Base-by-base conservation (phyloP, 1,140 invertebrate species). In the Drosophila subobscura region DNA sequence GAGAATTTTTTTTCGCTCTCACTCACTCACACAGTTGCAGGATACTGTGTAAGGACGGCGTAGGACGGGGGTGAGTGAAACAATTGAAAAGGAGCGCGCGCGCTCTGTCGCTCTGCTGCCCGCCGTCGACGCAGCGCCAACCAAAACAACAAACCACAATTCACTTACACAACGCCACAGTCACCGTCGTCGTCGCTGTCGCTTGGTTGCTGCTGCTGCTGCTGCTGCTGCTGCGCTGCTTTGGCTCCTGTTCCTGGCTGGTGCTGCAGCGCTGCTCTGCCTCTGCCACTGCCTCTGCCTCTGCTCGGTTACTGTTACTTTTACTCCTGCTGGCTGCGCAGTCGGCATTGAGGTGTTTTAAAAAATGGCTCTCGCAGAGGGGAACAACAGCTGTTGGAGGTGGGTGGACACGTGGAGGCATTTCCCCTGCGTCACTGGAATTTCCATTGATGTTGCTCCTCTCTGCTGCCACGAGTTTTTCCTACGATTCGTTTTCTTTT, bases 61-160 rank as follows among this genome's bases (percentile, higher is more conserved):
- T 16, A 42, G 40, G 27, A 29, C 5, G 45, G 67, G 27, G 16
- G 42, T 10, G 22, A n/a, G n/a, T 37, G 55, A 12, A 37, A 37
- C 33, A 37, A 37, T 37, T 37, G 33, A 37, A 37, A 37, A 37
- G 33, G 33, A 37, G 33, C 33, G 33, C 33, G 25, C 29, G 44
- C 14, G 41, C 25, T 22, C 40, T 55, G 53, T 29, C 23, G 45
- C 6, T 33, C 6, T 33, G 41, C 25, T 22, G 65, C 37, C 40
- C 42, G 8, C 5, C 23, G 29, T 41, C 41, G 41, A 20, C 23
- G 27, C 59, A 42, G 63, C 77, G 78, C 77, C 79, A 84, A 86
- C 88, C 88, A 90, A 90, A 90, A 88, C 89, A 89, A 90, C 88
- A 90, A 90, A 90, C 89, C 88, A 89, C 89, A 90, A 90, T 90